These are phyloP conservation scores for Heterocephalus glaber DNA, from an alignment of 2,113 vertebrate species.

Conservation along the genomic window DNA sequence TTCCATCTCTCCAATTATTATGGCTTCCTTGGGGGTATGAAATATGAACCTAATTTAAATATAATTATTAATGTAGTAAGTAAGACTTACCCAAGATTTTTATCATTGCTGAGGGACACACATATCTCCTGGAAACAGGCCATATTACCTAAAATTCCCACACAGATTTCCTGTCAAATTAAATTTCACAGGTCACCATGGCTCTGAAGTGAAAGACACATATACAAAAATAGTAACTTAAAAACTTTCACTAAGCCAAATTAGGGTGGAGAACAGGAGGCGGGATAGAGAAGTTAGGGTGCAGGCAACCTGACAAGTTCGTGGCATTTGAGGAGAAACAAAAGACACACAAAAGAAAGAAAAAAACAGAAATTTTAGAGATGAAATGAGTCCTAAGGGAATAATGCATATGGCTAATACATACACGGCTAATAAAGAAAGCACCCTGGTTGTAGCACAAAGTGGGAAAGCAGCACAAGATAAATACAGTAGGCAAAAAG, in stretches of 20 bases:
- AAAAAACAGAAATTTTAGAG: neutral
- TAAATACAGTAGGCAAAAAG: neutral
- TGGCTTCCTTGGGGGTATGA: neutral
- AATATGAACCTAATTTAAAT: slow-evolving; percentile 33
- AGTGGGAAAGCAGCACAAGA: neutral
- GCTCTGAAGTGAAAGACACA: slow-evolving; percentile 41
- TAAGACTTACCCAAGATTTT: slow-evolving; percentile 91
- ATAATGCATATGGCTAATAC: neutral
- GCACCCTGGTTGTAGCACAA: neutral
- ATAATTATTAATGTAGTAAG: neutral
- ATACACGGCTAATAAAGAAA: neutral
- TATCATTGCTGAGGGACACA: slow-evolving; percentile 91
- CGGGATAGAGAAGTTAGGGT: neutral
- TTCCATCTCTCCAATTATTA: neutral
- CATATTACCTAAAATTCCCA: slow-evolving; percentile 98
- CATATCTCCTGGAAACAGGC: slow-evolving; percentile 96
- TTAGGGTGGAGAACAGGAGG: neutral
- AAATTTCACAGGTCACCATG: slow-evolving; percentile 73
- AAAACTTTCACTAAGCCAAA: neutral
- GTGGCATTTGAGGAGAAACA: neutral
- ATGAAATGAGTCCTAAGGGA: neutral
- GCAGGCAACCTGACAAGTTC: neutral
- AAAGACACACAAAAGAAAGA: slow-evolving; percentile 22
- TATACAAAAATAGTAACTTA: slow-evolving; percentile 47
- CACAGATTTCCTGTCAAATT: slow-evolving; percentile 94